These are phyloP conservation scores for Arenaria interpres DNA, from an alignment of 2,113 vertebrate species.

Conservation along the genomic window DNA sequence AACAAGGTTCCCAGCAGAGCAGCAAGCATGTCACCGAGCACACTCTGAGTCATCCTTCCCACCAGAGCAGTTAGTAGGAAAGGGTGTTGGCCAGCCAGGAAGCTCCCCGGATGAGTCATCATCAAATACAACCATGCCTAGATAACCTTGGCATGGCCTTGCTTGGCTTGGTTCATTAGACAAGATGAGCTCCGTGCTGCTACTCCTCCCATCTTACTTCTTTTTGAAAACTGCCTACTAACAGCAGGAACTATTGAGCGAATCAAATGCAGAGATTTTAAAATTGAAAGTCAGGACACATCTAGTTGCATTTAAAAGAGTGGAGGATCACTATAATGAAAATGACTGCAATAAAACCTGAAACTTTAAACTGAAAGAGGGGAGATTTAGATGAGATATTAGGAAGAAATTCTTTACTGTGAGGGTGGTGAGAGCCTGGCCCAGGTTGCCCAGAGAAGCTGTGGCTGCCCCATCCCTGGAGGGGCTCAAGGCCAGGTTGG, in stretches of 20 bases:
- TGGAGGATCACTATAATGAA: not conserved
- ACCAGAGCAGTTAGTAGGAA: not conserved
- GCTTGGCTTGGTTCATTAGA: not conserved
- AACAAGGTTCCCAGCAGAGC: not conserved
- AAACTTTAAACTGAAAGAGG: no score
- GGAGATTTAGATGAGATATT: no score
- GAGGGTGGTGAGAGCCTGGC: no score
- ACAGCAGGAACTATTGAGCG: not conserved
- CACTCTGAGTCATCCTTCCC: not conserved
- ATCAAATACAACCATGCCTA: not conserved
- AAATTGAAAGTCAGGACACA: not conserved
- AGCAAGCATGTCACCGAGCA: not conserved
- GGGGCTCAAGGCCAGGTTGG: no score
- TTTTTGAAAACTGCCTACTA: not conserved
- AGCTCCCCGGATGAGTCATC: constrained; percentile 37
- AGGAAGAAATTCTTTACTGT: no score
- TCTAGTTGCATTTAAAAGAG: not conserved
- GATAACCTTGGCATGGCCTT: constrained; percentile 41
- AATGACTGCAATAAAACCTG: not conserved
- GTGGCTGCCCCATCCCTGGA: no score
- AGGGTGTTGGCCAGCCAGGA: constrained; percentile 14
- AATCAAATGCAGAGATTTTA: not conserved
- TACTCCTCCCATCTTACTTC: not conserved
- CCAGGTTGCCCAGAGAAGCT: no score
- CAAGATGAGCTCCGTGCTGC: not conserved